A percentile compares a stretch with the other conserved stretches of the same genome.
These are phyloP conservation scores for Microplitis manilae DNA, from an alignment of 2,888 invertebrate species.

Conservation along the genomic window DNA sequence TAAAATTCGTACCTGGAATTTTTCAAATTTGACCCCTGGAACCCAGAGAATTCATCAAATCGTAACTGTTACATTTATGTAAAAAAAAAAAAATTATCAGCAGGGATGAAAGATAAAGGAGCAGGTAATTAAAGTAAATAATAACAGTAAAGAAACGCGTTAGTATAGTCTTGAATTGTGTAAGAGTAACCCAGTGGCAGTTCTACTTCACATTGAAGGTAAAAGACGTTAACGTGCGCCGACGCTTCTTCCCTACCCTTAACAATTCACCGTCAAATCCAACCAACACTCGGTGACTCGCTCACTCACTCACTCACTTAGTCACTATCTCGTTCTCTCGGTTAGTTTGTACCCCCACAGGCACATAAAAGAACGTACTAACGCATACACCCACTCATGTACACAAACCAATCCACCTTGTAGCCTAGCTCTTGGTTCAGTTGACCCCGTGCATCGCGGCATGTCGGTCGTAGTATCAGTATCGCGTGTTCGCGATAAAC, in stretches of 20 bases:
- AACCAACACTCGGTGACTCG: background rate
- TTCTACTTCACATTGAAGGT: conserved; percentile 12
- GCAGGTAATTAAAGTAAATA: too few species aligned
- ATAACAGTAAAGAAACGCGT: too few species aligned
- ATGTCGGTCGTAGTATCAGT: conserved; percentile 61
- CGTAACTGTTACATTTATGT: too few species aligned
- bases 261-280: conserved; percentile 53
- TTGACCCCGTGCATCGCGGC: conserved; percentile 72
- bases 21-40: too few species aligned
- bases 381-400: background rate
- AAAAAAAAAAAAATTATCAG: too few species aligned
- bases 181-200: background rate
- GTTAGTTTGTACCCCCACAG: too few species aligned
- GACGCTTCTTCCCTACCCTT: conserved; percentile 49
- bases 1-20: too few species aligned
- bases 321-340: too few species aligned
- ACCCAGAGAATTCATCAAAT: too few species aligned
- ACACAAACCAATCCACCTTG: background rate
- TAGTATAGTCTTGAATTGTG: too few species aligned
- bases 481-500: conserved; percentile 49
- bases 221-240: conserved; percentile 47
- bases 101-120: too few species aligned
- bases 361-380: too few species aligned
- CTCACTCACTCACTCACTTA: background rate
- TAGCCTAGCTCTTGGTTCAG: conserved; percentile 60